Conservation (phyloP, 2,113 vertebrate genomes). For the Lophius piscatorius region DNA sequence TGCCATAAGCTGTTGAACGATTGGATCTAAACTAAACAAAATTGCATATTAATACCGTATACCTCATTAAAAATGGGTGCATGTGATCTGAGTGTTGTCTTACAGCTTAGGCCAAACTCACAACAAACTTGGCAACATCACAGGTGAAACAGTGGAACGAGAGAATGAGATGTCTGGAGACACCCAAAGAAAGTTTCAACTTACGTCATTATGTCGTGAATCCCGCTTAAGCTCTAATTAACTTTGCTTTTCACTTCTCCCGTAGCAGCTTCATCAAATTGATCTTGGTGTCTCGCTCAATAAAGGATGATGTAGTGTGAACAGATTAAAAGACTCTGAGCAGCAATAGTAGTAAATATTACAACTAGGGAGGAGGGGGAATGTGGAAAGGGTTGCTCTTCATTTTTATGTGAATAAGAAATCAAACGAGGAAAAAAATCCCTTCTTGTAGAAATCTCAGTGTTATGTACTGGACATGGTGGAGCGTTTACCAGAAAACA, state of each 20-base stretch:
- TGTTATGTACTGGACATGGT: too few relatives aligned
- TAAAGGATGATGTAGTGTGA: neutral
- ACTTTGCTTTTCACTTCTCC: constrained; percentile 21
- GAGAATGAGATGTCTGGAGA: constrained; percentile 3
- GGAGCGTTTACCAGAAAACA: too few relatives aligned
- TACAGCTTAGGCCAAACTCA: neutral
- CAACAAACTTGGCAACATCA: too few relatives aligned
- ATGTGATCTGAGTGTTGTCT: constrained; percentile 23
- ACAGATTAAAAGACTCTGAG: neutral
- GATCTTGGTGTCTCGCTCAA: constrained; percentile 9
- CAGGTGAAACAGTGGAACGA: too few relatives aligned
- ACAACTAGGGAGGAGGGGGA: neutral
- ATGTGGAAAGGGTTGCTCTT: neutral
- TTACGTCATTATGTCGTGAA: constrained; percentile 7
- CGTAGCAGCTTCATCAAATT: too few relatives aligned
- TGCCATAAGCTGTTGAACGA: too few relatives aligned
- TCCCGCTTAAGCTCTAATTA: constrained; percentile 17
- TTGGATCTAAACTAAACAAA: too few relatives aligned
- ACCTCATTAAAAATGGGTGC: constrained; percentile 63
- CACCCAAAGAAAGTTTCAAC: constrained; percentile 8
- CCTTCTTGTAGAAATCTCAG: too few relatives aligned
- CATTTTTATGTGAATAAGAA: constrained; percentile 11
- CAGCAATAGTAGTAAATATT: neutral
- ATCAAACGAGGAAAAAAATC: too few relatives aligned
- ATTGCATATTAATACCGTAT: constrained; percentile 39